Conservation (phyloP, 2,888 invertebrate species). For the Baronia brevicornis region DNA sequence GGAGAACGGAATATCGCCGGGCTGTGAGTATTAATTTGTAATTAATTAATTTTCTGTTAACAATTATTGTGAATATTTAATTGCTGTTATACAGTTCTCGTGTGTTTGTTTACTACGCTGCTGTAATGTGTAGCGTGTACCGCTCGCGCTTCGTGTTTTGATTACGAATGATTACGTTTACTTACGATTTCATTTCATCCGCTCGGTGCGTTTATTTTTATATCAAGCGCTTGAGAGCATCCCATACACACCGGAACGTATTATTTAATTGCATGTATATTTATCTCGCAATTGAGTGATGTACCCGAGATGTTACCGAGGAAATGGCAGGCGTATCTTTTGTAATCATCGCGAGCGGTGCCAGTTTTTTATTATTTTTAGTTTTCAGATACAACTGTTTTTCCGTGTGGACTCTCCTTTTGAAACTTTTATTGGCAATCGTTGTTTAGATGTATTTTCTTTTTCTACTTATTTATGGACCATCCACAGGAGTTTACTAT, state of each 20-base stretch:
- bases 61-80: constrained; percentile 12
- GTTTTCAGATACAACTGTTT: not conserved
- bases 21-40: constrained; percentile 82
- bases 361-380: constrained; percentile 9
- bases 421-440: constrained; percentile 1
- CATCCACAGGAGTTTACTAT: too few relatives aligned
- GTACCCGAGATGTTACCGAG: not conserved
- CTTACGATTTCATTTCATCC: constrained; percentile 31
- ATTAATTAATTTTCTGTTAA: constrained; percentile 21
- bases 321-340: not conserved
- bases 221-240: constrained; percentile 40
- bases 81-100: constrained; percentile 14
- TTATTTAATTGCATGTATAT: constrained; percentile 28
- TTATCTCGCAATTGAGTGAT: constrained; percentile 7
- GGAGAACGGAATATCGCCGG: constrained; percentile 88
- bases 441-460: too few relatives aligned
- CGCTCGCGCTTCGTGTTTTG: constrained; percentile 26
- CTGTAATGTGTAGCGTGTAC: too few relatives aligned
- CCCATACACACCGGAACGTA: constrained; percentile 24
- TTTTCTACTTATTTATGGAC: too few relatives aligned
- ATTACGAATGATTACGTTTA: constrained; percentile 31
- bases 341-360: constrained; percentile 9
- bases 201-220: constrained; percentile 45
- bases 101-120: constrained; percentile 33
- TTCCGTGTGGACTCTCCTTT: constrained; percentile 4